Evolutionary conservation across 2,888 invertebrate genomes (phyloP).

Genomic region (Acanthosepion esculentum): DNA sequence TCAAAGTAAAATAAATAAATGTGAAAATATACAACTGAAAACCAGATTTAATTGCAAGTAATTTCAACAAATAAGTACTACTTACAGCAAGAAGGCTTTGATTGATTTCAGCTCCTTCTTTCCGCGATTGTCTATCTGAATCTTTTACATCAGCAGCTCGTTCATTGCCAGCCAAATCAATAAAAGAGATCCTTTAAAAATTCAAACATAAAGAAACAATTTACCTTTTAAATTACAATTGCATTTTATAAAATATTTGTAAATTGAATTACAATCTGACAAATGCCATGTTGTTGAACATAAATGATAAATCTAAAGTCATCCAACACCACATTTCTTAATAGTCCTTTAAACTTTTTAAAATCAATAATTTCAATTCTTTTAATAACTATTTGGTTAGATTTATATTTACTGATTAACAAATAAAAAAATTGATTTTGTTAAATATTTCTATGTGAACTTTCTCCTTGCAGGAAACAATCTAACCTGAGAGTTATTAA

Average conservation of each 20-base stretch:
- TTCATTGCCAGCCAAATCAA: constrained; percentile 75
- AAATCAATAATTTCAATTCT: too few species aligned
- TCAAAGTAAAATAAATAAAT: not conserved
- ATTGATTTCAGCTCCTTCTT: constrained; percentile 75
- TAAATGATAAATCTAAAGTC: too few species aligned
- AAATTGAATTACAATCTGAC: not conserved
- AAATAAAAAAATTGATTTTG: too few species aligned
- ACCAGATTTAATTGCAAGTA: too few species aligned
- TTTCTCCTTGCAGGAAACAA: too few species aligned
- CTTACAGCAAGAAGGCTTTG: constrained; percentile 74
- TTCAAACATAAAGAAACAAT: constrained; percentile 10
- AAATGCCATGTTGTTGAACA: not conserved
- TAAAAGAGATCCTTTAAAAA: constrained; percentile 72
- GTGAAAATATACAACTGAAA: not conserved
- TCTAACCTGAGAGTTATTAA: too few species aligned
- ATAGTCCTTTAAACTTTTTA: too few species aligned
- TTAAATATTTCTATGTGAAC: too few species aligned
- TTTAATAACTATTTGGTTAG: too few species aligned
- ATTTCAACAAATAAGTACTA: constrained; percentile 43
- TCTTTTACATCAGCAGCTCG: constrained; percentile 72
- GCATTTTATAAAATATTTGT: not conserved
- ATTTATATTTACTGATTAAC: too few species aligned
- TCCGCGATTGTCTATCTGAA: constrained; percentile 71
- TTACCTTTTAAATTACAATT: not conserved
- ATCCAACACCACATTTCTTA: too few species aligned